Base-by-base conservation (phyloP, 2,888 invertebrate genomes). In the Cinara cedri region DNA sequence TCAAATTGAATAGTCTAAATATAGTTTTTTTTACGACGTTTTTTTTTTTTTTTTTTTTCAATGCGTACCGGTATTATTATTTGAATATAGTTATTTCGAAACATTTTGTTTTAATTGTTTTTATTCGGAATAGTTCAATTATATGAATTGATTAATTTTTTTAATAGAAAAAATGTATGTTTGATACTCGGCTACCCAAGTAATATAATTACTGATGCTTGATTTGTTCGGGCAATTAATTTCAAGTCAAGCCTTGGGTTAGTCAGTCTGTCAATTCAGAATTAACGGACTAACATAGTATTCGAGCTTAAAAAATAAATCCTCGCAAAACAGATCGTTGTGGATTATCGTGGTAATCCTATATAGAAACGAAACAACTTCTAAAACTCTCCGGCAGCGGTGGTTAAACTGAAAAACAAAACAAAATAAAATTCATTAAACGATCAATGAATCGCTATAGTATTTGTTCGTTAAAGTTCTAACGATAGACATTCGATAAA, bases 341-440 rank as follows among this genome's bases (percentile, higher is more conserved):
- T 3, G 51, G 62, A 74, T 74, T 74, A 74, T 51, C 34, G 6
- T 34, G 51, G 62, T 16, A 63, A 62, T 63, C 34, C 49, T 34
- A 6, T 34, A n/a, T 6, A 71, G 42, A 42, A 57, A 26, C 11
- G 24, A 44, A 72, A 72, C 57, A 11, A 60, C 46, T 60, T n/a
- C 8, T 1, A 26, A 3, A 24, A 72, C 19, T 21, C 26, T 51
- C n/a, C n/a, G 8, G 13, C 6, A 6, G 63, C 3, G 42, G 9
- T 13, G 42, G 9, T 13, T 14, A 54, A 55, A 10, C 55, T 16
- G 21, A 34, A 55, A 71, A 55, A 71, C 55, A 34, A 34, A 34
- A 34, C 3, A 34, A 34, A 34, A 13, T 19, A 24, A 57, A n/a
- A 72, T 72, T 72, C 60, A 19, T 26, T 42, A 21, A 55, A 71